Conservation (phyloP, 2,888 invertebrate species). For the Eumerus sabulonum region DNA sequence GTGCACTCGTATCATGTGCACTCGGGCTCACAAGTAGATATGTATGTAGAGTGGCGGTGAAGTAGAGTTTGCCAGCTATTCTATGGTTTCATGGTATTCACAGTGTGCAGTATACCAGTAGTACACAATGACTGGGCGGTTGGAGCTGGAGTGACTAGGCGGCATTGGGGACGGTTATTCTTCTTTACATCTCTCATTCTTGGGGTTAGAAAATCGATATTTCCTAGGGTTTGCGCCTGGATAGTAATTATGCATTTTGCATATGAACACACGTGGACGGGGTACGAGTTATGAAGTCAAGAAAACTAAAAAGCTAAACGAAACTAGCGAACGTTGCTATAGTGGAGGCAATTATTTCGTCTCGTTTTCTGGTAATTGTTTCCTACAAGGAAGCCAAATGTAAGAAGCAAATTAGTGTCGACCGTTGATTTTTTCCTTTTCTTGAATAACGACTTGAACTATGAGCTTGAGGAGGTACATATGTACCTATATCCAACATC, state of each 20-base stretch:
- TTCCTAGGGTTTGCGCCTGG: constrained; percentile 27
- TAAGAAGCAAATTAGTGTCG: constrained; percentile 1
- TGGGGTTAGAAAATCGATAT: constrained; percentile 52
- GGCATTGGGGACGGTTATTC: background rate
- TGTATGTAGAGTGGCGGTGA: background rate
- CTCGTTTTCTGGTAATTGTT: constrained; percentile 38
- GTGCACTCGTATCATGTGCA: too few species aligned
- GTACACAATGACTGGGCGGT: too few species aligned
- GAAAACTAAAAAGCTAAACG: too few species aligned
- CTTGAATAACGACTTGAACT: constrained; percentile 5
- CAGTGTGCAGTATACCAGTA: background rate
- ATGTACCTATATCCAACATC: too few species aligned
- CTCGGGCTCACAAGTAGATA: too few species aligned
- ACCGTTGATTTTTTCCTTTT: background rate
- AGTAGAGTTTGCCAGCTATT: constrained; percentile 27
- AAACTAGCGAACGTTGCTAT: background rate
- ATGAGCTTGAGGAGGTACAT: background rate
- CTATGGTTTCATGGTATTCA: constrained; percentile 54
- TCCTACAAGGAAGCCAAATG: constrained; percentile 45
- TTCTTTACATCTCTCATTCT: constrained; percentile 6
- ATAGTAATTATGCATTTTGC: constrained; percentile 11
- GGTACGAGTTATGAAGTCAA: constrained; percentile 17
- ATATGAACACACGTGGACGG: background rate
- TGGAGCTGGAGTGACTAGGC: background rate
- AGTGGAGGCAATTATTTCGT: constrained; percentile 35